Base-by-base conservation (phyloP, 2,888 invertebrate genomes). In the Euclidia mi region DNA sequence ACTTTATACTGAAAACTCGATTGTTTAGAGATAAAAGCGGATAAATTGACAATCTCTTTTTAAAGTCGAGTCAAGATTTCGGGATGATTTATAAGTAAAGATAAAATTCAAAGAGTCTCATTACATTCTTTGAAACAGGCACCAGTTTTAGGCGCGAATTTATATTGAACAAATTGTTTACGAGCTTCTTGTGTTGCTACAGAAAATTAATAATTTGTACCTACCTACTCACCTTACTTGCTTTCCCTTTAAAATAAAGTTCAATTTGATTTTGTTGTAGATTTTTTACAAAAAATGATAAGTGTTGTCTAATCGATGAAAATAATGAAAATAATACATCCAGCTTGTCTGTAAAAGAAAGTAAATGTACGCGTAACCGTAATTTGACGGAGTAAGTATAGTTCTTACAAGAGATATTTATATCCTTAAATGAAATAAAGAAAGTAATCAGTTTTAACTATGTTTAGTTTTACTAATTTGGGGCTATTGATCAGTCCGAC, bases 111-210 rank as follows among this genome's bases (percentile, higher is more conserved):
- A 56, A 61, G 53, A 56, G 56, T 60, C 44, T 67, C 64, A 75
- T 70, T 65, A 64, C 56, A 72, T 70, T 64, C 66, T 61, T 62
- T 47, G 50, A 58, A 72, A 56, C 40, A 61, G 55, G 59, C 57
- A 60, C 45, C 58, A 42, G 47, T 50, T 57, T 58, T 41, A 43
- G 55, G 59, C 49, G 18, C n/a, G 60, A 72, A 68, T 75, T 75
- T 75, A 62, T 68, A 70, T 68, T 62, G 56, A 52, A 65, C 49
- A 64, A 64, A 70, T 70, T 62, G 62, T 60, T 66, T 63, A 56
- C 50, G 46, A 56, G 53, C 38, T 59, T 58, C 46, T 47, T 32
- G 34, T 63, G 46, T 48, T 49, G 42, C 46, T 47, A 47, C 48
- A 56, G 53, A 55, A 48, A n/a, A 53, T 45, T 41, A 35, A 56